phyloP scores from a whole-genome alignment of 2,113 vertebrate species.

The Antechinus flavipes region DNA sequence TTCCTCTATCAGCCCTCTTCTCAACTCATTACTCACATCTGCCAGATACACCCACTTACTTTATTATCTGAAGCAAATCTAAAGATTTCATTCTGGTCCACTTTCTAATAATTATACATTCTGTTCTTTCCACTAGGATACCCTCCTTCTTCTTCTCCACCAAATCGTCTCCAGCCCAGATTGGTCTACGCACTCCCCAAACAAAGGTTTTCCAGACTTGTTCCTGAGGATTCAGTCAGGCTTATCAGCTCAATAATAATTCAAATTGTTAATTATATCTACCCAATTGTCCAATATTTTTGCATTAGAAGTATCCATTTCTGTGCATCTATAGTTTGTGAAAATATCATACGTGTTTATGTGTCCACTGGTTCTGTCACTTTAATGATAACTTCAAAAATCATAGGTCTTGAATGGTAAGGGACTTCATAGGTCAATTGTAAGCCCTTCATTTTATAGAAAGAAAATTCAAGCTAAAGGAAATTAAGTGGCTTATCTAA shows the following conservation, averaged over 20 bases:
- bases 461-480: background rate
- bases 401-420: background rate
- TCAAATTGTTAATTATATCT: background rate
- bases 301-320: background rate
- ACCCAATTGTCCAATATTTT: background rate
- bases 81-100: background rate
- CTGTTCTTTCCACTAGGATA: background rate
- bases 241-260: background rate
- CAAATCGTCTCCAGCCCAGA: background rate
- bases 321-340: background rate
- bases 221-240: background rate
- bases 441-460: background rate
- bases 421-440: background rate
- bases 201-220: slow-evolving; percentile 21
- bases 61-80: background rate
- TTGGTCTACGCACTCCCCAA: background rate
- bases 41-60: background rate
- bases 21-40: background rate
- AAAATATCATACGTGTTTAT: background rate
- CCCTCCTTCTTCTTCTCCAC: background rate
- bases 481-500: background rate
- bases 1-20: background rate
- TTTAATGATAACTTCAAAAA: background rate
- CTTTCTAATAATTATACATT: background rate
- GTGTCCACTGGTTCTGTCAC: background rate